phyloP scores from a whole-genome alignment of 2,888 invertebrate genomes.

The Nemotelus pantherinus region DNA sequence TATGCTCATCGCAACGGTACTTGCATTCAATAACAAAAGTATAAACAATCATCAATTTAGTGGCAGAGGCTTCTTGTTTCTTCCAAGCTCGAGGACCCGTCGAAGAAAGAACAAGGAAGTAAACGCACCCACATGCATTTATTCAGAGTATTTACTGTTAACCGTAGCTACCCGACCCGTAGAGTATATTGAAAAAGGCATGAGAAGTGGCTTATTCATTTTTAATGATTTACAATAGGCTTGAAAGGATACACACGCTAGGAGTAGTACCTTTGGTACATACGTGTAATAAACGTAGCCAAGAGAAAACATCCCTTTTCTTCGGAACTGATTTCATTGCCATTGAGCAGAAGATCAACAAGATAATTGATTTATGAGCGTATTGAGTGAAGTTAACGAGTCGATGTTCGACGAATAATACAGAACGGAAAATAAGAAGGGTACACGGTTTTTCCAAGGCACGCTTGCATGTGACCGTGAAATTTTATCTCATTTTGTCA shows the following conservation, averaged over 20 bases:
- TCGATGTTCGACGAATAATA: not conserved
- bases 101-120: not conserved
- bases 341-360: conserved; percentile 40
- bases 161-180: conserved; percentile 21
- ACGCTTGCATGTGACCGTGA: not conserved
- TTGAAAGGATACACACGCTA: conserved; percentile 27
- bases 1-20: not conserved
- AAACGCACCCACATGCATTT: conserved; percentile 3
- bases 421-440: not conserved
- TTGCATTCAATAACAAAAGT: conserved; percentile 2
- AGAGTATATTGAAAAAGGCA: conserved; percentile 19
- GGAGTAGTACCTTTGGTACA: not conserved
- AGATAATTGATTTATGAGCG: conserved; percentile 41
- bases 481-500: conserved; percentile 39
- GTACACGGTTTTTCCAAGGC: not conserved
- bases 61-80: not conserved
- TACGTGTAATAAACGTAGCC: conserved; percentile 3
- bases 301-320: conserved; percentile 26
- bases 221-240: conserved; percentile 43
- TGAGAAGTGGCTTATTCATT: conserved; percentile 39
- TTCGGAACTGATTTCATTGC: conserved; percentile 32
- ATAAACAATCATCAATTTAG: conserved; percentile 40
- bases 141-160: conserved; percentile 15
- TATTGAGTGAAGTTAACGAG: conserved; percentile 15
- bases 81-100: not conserved